phyloP scores from a whole-genome alignment of 2,888 invertebrate genomes.

The Didymodactylos carnosus region DNA sequence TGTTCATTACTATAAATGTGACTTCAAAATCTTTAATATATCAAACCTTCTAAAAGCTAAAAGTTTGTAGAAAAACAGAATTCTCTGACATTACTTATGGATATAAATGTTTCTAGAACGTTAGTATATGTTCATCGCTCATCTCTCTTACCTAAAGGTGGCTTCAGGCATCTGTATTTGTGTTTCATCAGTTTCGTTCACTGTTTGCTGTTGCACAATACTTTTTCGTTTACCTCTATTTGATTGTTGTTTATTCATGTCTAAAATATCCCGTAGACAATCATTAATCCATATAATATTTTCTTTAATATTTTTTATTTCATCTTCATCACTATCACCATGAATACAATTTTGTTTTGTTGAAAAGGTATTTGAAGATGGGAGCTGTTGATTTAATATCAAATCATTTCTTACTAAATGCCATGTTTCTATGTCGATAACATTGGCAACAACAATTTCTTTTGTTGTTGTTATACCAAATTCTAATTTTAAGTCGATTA shows the following conservation, averaged over 20 bases:
- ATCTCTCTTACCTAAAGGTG: too few relatives aligned
- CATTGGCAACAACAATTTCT: background rate
- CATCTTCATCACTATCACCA: too few relatives aligned
- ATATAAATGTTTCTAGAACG: too few relatives aligned
- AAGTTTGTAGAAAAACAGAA: too few relatives aligned
- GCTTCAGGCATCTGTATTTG: background rate
- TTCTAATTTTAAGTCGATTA: background rate
- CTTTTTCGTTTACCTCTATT: background rate
- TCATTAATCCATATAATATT: background rate
- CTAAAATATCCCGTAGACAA: background rate
- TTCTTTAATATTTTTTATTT: background rate
- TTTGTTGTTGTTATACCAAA: background rate
- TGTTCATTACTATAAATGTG: too few relatives aligned
- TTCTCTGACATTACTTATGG: too few relatives aligned
- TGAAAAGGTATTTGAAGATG: background rate
- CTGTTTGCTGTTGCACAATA: background rate
- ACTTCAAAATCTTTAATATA: too few relatives aligned
- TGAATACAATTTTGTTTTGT: background rate
- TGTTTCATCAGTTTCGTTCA: background rate
- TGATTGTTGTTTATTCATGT: background rate
- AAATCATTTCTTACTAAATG: background rate
- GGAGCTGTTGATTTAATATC: too few relatives aligned
- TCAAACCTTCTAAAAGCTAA: too few relatives aligned
- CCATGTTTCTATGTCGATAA: background rate
- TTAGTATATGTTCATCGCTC: too few relatives aligned